phyloP scores from a whole-genome alignment of 2,888 invertebrate species.

The Papilio demoleus region DNA sequence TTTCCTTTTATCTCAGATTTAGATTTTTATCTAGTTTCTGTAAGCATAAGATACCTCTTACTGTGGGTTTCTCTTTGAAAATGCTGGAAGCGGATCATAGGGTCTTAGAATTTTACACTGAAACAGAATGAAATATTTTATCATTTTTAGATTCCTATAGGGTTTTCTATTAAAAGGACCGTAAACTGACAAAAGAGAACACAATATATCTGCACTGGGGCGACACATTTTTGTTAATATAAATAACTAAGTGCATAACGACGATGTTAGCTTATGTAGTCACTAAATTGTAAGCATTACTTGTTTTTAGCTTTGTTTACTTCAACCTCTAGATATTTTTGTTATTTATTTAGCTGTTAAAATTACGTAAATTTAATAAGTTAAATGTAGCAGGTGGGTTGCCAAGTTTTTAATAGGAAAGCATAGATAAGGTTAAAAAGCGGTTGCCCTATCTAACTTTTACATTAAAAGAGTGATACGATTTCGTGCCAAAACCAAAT shows the following conservation, averaged over 20 bases:
- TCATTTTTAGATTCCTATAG: too few relatives aligned
- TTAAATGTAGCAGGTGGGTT: conserved; percentile 9
- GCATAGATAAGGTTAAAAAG: conserved; percentile 13
- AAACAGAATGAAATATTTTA: not conserved
- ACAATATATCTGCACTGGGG: too few relatives aligned
- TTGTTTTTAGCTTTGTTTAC: too few relatives aligned
- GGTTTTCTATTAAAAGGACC: too few relatives aligned
- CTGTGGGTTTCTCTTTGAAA: conserved; percentile 25
- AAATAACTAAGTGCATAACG: too few relatives aligned
- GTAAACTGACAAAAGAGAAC: too few relatives aligned
- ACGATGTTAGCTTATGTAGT: too few relatives aligned
- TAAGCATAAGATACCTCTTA: conserved; percentile 1
- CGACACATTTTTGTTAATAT: too few relatives aligned
- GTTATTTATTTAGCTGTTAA: not conserved
- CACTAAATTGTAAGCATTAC: too few relatives aligned
- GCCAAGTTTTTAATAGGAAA: conserved; percentile 22
- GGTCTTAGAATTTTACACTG: not conserved
- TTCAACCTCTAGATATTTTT: too few relatives aligned
- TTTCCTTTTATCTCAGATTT: conserved; percentile 3
- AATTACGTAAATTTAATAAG: not conserved
- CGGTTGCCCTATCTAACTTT: not conserved
- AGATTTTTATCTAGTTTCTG: not conserved
- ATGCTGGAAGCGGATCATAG: conserved; percentile 14
- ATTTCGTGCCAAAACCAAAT: not conserved
- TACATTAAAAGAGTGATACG: not conserved